phyloP scores from a whole-genome alignment of 2,113 vertebrate genomes.

The Coreoperca whiteheadi region DNA sequence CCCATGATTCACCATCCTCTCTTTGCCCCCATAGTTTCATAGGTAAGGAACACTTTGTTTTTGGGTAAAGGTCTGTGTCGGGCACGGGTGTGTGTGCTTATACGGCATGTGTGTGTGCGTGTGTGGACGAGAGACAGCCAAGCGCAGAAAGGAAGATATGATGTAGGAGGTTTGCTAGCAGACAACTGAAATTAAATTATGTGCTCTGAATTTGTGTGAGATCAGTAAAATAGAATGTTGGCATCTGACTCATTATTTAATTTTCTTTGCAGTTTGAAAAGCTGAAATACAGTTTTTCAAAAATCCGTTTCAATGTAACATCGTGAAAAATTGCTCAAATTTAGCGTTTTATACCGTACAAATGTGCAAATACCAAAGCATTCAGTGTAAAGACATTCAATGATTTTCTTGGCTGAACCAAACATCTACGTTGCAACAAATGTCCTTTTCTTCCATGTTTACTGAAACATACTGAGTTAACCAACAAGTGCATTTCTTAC shows the following conservation, averaged over 20 bases:
- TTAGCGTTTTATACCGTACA: not conserved
- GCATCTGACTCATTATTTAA: not conserved
- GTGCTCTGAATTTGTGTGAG: slow-evolving; percentile 35
- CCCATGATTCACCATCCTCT: slow-evolving; percentile 60
- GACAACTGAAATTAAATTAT: slow-evolving; percentile 32
- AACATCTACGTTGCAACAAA: not conserved
- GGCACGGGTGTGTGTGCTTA: slow-evolving; percentile 1
- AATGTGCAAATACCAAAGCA: not conserved
- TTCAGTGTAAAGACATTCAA: not conserved
- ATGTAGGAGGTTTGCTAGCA: slow-evolving; percentile 39
- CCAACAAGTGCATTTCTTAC: not conserved
- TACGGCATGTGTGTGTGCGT: slow-evolving; percentile 19
- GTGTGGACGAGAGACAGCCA: slow-evolving; percentile 12
- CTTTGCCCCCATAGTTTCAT: slow-evolving; percentile 35
- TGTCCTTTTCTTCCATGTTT: not conserved
- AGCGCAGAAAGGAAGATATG: slow-evolving; percentile 22
- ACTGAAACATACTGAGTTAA: not conserved
- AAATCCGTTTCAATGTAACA: not conserved
- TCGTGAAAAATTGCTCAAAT: not conserved
- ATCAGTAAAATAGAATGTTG: slow-evolving; percentile 19
- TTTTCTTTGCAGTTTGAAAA: not conserved
- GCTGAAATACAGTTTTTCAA: not conserved
- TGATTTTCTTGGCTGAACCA: not conserved
- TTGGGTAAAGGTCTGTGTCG: slow-evolving; percentile 40
- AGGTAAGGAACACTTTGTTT: slow-evolving; percentile 54